These are phyloP conservation scores for Plagodis pulveraria DNA, from an alignment of 2,888 invertebrate genomes.

Conservation along the genomic window DNA sequence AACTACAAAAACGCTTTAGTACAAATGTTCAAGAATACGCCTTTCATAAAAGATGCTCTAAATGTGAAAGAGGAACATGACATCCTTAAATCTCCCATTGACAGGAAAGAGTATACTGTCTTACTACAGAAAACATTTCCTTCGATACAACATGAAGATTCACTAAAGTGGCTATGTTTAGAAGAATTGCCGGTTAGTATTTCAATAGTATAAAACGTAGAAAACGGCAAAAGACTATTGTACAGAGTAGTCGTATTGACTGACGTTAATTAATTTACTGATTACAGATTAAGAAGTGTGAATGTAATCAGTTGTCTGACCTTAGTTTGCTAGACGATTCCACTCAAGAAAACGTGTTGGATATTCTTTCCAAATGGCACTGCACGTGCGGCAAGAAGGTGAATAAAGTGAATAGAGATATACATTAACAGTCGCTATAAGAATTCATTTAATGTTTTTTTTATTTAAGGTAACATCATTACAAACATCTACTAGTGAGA, in stretches of 20 bases:
- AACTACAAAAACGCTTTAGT: slow-evolving; percentile 63
- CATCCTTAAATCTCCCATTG: slow-evolving; percentile 56
- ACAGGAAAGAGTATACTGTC: slow-evolving; percentile 66
- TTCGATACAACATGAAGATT: slow-evolving; percentile 55
- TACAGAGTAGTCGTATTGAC: too few relatives aligned
- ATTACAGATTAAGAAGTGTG: slow-evolving; percentile 75
- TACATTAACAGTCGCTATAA: neutral
- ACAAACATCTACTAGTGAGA: slow-evolving; percentile 70
- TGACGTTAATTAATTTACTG: neutral
- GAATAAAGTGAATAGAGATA: slow-evolving; percentile 8
- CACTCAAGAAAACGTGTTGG: slow-evolving; percentile 71
- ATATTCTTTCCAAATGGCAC: slow-evolving; percentile 76
- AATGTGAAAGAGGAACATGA: slow-evolving; percentile 54
- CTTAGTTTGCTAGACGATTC: slow-evolving; percentile 69
- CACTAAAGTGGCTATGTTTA: slow-evolving; percentile 68
- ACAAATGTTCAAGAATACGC: slow-evolving; percentile 56
- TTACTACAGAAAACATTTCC: slow-evolving; percentile 69
- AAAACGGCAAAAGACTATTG: too few relatives aligned
- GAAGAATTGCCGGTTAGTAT: slow-evolving; percentile 66
- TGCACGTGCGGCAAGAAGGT: slow-evolving; percentile 77
- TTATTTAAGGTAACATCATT: slow-evolving; percentile 53
- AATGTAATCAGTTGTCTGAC: slow-evolving; percentile 73
- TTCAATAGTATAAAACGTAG: too few relatives aligned
- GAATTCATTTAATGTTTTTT: neutral
- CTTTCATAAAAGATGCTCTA: slow-evolving; percentile 55